Conservation (phyloP, 1,140 invertebrate genomes). For the Temnothorax longispinosus region DNA sequence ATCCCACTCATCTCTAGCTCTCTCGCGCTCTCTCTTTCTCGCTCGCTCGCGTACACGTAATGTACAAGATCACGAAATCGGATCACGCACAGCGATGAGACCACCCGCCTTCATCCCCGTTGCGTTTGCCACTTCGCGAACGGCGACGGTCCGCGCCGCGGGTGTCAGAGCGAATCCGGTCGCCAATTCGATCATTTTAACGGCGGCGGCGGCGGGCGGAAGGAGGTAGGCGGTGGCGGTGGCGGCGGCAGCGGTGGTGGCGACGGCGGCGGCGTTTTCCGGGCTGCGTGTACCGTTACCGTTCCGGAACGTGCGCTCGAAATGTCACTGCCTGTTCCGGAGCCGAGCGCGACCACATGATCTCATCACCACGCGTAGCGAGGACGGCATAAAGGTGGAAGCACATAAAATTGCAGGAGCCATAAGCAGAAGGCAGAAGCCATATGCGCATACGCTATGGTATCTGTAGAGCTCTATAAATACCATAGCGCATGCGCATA, state of each 20-base stretch:
- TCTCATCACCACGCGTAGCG: not conserved
- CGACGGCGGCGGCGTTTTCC: slow-evolving; percentile 22
- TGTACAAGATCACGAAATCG: slow-evolving; percentile 35
- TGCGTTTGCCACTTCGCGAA: not conserved
- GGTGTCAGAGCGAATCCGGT: not conserved
- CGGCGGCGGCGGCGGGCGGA: not conserved
- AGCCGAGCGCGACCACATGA: slow-evolving; percentile 44
- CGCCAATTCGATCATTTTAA: slow-evolving; percentile 39
- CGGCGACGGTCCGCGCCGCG: too few species aligned
- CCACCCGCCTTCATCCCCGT: slow-evolving; percentile 15
- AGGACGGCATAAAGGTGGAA: too few species aligned
- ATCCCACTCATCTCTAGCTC: too few species aligned
- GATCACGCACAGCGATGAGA: slow-evolving; percentile 8
- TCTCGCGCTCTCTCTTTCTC: too few species aligned
- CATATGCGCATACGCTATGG: too few species aligned
- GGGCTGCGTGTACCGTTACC: not conserved
- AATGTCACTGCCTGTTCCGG: slow-evolving; percentile 55
- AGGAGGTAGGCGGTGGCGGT: too few species aligned
- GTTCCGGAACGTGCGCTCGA: slow-evolving; percentile 34
- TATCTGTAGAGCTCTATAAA: too few species aligned
- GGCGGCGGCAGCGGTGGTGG: not conserved
- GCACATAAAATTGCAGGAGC: too few species aligned
- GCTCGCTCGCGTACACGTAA: not conserved
- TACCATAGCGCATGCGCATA: too few species aligned
- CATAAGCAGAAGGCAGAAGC: too few species aligned